Percentiles rank a stretch among this genome's conserved stretches.
Evolutionary conservation across 2,113 vertebrate genomes (phyloP).

Genomic region (Aspidoscelis tigris): DNA sequence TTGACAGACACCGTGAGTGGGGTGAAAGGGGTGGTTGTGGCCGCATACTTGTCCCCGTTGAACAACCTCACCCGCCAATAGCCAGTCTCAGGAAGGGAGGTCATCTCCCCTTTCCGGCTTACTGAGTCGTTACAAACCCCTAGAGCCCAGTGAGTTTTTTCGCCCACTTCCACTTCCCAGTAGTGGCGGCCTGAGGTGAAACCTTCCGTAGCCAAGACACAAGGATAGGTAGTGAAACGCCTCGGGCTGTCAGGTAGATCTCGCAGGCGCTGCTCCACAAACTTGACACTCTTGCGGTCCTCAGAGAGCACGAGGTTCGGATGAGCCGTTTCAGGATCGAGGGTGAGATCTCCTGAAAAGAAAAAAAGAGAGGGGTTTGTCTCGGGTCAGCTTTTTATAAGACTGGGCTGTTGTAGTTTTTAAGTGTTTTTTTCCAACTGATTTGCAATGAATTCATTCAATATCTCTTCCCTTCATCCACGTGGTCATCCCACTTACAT

Average conservation of each 20-base stretch:
- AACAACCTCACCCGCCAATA: constrained; percentile 71
- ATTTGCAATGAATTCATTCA: neutral
- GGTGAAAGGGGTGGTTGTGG: constrained; percentile 78
- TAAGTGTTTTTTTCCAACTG: neutral
- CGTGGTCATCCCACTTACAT: neutral
- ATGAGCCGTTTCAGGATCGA: constrained; percentile 70
- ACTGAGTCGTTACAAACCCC: constrained; percentile 73
- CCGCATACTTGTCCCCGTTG: constrained; percentile 77
- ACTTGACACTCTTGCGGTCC: constrained; percentile 73
- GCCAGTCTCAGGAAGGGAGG: constrained; percentile 66
- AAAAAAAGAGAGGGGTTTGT: constrained; percentile 2
- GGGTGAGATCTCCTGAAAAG: constrained; percentile 67
- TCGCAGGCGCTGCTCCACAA: constrained; percentile 61
- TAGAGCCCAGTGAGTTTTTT: constrained; percentile 76
- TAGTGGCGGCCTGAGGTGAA: constrained; percentile 75
- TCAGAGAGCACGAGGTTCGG: constrained; percentile 69
- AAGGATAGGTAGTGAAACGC: constrained; percentile 73
- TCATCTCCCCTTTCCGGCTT: constrained; percentile 68
- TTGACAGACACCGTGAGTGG: constrained; percentile 73
- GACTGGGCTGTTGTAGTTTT: neutral
- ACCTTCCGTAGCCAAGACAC: constrained; percentile 69
- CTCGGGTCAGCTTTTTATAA: neutral
- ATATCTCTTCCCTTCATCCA: too few species aligned
- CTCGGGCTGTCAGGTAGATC: constrained; percentile 67
- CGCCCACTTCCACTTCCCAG: constrained; percentile 76